Percentiles rank a stretch among this genome's conserved stretches.
phyloP scores from a whole-genome alignment of 2,113 vertebrate species.

The Nothobranchius furzeri region DNA sequence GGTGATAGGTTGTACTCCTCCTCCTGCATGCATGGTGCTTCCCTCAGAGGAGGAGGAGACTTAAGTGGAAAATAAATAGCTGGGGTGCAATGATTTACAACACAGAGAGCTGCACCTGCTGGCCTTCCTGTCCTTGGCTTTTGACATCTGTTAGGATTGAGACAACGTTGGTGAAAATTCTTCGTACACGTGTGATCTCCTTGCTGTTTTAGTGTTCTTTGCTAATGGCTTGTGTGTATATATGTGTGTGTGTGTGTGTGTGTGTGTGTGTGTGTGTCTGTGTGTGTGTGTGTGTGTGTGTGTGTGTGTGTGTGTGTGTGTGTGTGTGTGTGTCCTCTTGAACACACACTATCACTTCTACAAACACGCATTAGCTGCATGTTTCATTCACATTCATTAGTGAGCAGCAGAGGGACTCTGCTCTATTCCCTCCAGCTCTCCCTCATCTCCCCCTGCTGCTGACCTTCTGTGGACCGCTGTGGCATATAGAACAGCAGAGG shows the following conservation, averaged over 20 bases:
- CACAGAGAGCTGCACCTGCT: slow-evolving; percentile 20
- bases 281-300: no score
- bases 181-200: slow-evolving; percentile 6
- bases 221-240: slow-evolving; percentile 10
- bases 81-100: slow-evolving; percentile 39
- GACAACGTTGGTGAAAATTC: slow-evolving; percentile 16
- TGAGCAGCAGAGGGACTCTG: slow-evolving; percentile 33
- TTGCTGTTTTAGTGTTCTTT: slow-evolving; percentile 7
- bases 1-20: not conserved
- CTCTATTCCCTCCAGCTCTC: slow-evolving; percentile 46
- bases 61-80: slow-evolving; percentile 29
- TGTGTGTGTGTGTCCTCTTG: not conserved
- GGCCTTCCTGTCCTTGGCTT: slow-evolving; percentile 47
- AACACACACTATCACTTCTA: not conserved
- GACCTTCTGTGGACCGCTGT: slow-evolving; percentile 66
- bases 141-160: slow-evolving; percentile 45
- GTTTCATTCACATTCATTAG: slow-evolving; percentile 65
- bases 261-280: no score
- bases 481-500: slow-evolving; percentile 38
- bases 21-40: slow-evolving; percentile 20
- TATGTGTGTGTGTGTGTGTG: no score
- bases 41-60: slow-evolving; percentile 21
- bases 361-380: slow-evolving; percentile 27
- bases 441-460: slow-evolving; percentile 34
- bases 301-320: not conserved